Base-by-base conservation (phyloP, 2,797 vertebrate genomes). In the Vireo griseus region DNA sequence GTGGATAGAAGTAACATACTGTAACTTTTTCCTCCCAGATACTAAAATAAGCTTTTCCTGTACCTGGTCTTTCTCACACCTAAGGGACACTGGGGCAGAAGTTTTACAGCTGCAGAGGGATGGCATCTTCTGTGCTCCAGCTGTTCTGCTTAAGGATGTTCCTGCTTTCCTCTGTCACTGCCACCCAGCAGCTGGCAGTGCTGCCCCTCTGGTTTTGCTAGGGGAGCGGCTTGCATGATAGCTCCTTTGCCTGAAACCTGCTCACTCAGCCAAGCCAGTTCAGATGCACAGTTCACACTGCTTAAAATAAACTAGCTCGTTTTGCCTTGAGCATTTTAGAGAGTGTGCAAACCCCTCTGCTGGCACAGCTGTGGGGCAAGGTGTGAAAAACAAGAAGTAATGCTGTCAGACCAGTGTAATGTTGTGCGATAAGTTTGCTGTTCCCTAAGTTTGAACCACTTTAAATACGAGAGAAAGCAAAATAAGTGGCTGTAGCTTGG, bases 321-420 rank as follows among this genome's bases (percentile, higher is more conserved):
- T 91, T 85, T 81, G 35, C 83, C 62, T 86, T 1, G 1, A 48
- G 47, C 31, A 2, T 62, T 78, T 89, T 33, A 40, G 39, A 66
- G 40, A n/a, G 13, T 0, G 2, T 29, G 11, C 2, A 16, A 69
- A 7, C 20, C 5, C 3, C 22, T 55, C 18, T 4, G 1, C 28
- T 61, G 57, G 65, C 5, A 0, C 11, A 51, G 33, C 73, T 58
- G 5, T 11, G 18, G 28, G 66, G 47, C 47, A 35, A 29, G 20
- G 13, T 10, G 14, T 21, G 63, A 75, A 55, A 85, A 75, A 55
- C 21, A 40, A 93, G 33, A 13, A 71, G 24, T 14, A 16, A 35
- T 12, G 2, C 11, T 29, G 19, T 58, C 22, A 58, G 51, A 78
- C 6, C 33, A 10, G 11, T 0, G 0, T 22, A 13, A 57, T 16